These are phyloP conservation scores for Drosophila antonietae DNA, from an alignment of 2,888 invertebrate species.

Conservation along the genomic window DNA sequence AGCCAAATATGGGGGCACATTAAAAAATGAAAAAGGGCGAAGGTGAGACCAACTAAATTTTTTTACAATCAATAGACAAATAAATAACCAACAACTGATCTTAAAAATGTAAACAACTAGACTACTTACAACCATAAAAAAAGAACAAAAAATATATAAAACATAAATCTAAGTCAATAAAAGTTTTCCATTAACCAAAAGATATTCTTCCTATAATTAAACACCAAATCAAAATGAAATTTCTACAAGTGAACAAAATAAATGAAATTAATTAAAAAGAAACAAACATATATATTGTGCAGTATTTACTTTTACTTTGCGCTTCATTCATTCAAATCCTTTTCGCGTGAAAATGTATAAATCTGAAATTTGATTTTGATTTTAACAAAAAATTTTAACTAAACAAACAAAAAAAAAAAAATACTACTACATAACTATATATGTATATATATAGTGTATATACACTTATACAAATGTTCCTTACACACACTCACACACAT, in stretches of 20 bases:
- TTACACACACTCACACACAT: conserved; percentile 2
- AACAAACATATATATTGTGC: conserved; percentile 27
- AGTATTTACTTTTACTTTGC: conserved; percentile 75
- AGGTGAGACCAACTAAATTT: conserved; percentile 90
- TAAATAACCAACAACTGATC: conserved; percentile 67
- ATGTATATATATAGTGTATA: conserved; percentile 25
- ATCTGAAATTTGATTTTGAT: conserved; percentile 84
- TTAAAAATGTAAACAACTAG: conserved; percentile 54
- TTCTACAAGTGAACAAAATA: conserved; percentile 58
- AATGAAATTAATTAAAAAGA: background rate
- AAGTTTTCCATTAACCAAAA: conserved; percentile 60
- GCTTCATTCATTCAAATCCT: conserved; percentile 69
- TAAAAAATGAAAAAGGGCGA: conserved; percentile 99
- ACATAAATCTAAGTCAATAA: conserved; percentile 69
- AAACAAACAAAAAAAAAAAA: conserved; percentile 11
- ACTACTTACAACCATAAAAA: conserved; percentile 65
- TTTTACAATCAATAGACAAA: conserved; percentile 70
- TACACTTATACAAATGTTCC: conserved; percentile 34
- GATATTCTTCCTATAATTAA: conserved; percentile 69
- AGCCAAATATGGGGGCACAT: conserved; percentile 99
- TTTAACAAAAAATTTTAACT: conserved; percentile 52
- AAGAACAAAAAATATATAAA: conserved; percentile 36
- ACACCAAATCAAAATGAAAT: conserved; percentile 84
- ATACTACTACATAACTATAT: conserved; percentile 5
- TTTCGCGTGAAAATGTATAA: conserved; percentile 52